Conservation (phyloP, 2,797 vertebrate species). For the Phalanger gymnotis region DNA sequence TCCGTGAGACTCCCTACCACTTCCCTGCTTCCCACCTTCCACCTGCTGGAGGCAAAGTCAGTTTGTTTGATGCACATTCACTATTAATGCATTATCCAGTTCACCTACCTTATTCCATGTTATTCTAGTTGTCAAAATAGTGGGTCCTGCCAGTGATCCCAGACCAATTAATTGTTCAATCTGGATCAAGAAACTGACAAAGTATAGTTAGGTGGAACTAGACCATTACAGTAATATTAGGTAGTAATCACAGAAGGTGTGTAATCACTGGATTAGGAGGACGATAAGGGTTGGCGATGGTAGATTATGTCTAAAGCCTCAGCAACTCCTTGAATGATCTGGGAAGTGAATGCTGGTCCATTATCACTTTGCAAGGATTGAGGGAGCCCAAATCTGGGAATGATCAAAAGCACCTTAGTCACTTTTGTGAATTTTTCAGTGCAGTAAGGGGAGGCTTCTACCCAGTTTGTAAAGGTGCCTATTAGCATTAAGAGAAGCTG, state of each 20-base stretch:
- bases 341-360: too few species aligned
- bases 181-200: too few species aligned
- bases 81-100: rapidly evolving
- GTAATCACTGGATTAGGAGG: neutral
- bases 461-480: too few species aligned
- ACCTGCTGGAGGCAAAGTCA: conserved; percentile 90
- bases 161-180: too few species aligned
- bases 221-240: neutral
- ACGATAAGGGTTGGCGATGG: neutral
- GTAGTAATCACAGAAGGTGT: neutral
- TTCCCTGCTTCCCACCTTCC: conserved; percentile 88
- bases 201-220: neutral
- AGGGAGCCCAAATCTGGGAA: too few species aligned
- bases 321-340: too few species aligned
- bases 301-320: neutral
- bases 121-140: neutral
- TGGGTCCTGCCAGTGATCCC: too few species aligned
- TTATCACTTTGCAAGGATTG: too few species aligned
- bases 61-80: conserved; percentile 55
- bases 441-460: too few species aligned
- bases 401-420: too few species aligned
- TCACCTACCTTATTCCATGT: neutral
- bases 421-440: too few species aligned
- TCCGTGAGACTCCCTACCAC: conserved; percentile 85
- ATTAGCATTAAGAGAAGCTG: too few species aligned